These are phyloP conservation scores for Drosophila ambigua DNA, from an alignment of 1,140 invertebrate species.

Conservation along the genomic window DNA sequence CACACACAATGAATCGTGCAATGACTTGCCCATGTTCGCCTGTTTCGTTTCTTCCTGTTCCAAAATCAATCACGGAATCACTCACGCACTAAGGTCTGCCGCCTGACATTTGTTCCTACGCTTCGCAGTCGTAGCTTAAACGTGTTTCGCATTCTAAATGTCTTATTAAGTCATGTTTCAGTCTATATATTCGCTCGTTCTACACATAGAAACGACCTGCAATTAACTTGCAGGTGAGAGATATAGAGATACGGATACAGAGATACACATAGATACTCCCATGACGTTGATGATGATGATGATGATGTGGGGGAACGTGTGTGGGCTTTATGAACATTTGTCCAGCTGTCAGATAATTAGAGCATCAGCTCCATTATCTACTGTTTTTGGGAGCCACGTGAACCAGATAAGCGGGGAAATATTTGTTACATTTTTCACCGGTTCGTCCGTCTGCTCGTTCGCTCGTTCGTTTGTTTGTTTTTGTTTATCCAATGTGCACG, in stretches of 20 bases:
- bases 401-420: slow-evolving; percentile 38
- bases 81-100: slow-evolving; percentile 45
- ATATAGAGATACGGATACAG: slow-evolving; percentile 1
- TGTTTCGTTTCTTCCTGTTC: slow-evolving; percentile 60
- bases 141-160: slow-evolving; percentile 62
- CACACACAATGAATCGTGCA: slow-evolving; percentile 51
- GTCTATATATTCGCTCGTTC: slow-evolving; percentile 17
- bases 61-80: slow-evolving; percentile 57
- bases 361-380: slow-evolving; percentile 17
- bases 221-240: slow-evolving; percentile 36
- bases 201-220: slow-evolving; percentile 24
- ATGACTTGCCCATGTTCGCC: slow-evolving; percentile 52
- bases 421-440: slow-evolving; percentile 2
- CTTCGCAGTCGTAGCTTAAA: slow-evolving; percentile 27
- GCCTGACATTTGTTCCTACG: slow-evolving; percentile 60
- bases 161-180: slow-evolving; percentile 34
- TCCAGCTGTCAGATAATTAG: slow-evolving; percentile 45
- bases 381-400: slow-evolving; percentile 23
- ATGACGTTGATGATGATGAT: background rate
- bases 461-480: background rate
- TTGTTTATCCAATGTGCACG: slow-evolving; percentile 23
- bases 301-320: slow-evolving; percentile 22
- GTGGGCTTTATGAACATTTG: slow-evolving; percentile 39
- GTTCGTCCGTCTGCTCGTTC: too few relatives aligned
- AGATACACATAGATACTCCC: too few relatives aligned